Percentiles rank a stretch among this genome's conserved stretches.
Evolutionary conservation across 2,113 vertebrate genomes (phyloP).

Genomic region (Nycticebus coucang): DNA sequence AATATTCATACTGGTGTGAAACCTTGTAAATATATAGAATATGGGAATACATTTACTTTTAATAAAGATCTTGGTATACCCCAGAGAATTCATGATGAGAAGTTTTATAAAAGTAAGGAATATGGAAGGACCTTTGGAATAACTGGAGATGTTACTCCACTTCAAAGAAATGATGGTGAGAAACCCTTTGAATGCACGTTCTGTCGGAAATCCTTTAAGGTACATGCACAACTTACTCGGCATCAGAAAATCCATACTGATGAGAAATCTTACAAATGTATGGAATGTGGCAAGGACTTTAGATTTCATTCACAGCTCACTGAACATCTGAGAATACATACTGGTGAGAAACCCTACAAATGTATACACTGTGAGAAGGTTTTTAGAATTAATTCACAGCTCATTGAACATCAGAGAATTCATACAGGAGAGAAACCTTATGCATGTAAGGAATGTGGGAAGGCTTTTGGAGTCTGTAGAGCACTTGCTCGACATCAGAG

Average conservation of each 20-base stretch:
- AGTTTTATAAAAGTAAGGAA: conserved; percentile 39
- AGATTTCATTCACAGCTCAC: conserved; percentile 58
- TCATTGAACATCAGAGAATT: conserved; percentile 59
- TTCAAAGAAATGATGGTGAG: conserved; percentile 11
- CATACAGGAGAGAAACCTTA: conserved; percentile 65
- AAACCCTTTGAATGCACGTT: conserved; percentile 20
- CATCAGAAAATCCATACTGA: conserved; percentile 61
- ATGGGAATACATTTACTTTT: conserved; percentile 19
- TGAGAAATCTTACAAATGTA: conserved; percentile 56
- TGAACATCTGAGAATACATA: conserved; percentile 65
- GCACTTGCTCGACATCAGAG: conserved; percentile 64
- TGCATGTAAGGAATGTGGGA: conserved; percentile 57
- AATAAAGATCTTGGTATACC: conserved; percentile 15
- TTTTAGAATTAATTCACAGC: conserved; percentile 65
- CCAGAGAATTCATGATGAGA: conserved; percentile 7
- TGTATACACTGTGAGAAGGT: conserved; percentile 60
- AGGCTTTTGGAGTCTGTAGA: conserved; percentile 58
- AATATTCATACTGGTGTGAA: conserved; percentile 24
- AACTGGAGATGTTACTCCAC: background rate
- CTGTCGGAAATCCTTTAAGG: conserved; percentile 57
- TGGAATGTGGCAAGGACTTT: conserved; percentile 54
- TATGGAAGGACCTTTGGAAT: background rate
- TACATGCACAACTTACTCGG: conserved; percentile 33
- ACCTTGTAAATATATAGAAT: conserved; percentile 12
- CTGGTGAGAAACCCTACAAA: conserved; percentile 64